Evolutionary conservation across 2,797 vertebrate genomes (phyloP).

Genomic region (Coracias cyanogaster): DNA sequence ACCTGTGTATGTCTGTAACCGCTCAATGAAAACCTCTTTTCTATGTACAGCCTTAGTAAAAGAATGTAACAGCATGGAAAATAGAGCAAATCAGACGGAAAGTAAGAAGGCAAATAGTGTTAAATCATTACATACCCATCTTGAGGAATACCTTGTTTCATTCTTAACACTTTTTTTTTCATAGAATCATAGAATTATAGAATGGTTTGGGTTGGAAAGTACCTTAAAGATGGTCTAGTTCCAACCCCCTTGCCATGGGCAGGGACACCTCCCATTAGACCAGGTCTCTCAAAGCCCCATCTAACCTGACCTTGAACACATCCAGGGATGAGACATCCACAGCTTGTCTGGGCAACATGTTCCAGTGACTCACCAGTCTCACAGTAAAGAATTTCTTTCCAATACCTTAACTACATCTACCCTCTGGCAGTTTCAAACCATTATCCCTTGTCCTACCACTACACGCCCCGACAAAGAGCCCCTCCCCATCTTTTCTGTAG

Average conservation of each 20-base stretch:
- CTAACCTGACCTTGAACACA: not conserved
- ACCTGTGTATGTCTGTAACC: not conserved
- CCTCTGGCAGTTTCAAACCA: not conserved
- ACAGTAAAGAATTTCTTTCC: not conserved
- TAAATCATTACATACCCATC: not conserved
- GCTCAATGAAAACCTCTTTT: not conserved
- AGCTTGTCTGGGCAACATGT: too few species aligned
- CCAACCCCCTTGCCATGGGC: too few species aligned
- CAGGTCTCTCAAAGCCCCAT: not conserved
- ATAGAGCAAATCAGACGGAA: constrained; percentile 1
- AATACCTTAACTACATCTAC: not conserved
- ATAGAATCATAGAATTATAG: too few species aligned
- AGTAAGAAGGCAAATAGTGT: not conserved
- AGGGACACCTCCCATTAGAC: not conserved
- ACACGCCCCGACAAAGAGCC: not conserved
- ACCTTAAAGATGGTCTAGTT: not conserved
- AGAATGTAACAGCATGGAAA: not conserved
- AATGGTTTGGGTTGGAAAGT: not conserved
- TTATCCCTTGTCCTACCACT: not conserved
- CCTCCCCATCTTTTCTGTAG: not conserved
- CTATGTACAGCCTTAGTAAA: not conserved
- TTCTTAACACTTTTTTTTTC: not conserved
- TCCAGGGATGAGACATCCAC: not conserved
- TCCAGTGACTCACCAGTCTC: not conserved
- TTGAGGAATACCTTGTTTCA: not conserved